Base-by-base conservation (phyloP, 1,140 invertebrate species). In the Camponotus floridanus region DNA sequence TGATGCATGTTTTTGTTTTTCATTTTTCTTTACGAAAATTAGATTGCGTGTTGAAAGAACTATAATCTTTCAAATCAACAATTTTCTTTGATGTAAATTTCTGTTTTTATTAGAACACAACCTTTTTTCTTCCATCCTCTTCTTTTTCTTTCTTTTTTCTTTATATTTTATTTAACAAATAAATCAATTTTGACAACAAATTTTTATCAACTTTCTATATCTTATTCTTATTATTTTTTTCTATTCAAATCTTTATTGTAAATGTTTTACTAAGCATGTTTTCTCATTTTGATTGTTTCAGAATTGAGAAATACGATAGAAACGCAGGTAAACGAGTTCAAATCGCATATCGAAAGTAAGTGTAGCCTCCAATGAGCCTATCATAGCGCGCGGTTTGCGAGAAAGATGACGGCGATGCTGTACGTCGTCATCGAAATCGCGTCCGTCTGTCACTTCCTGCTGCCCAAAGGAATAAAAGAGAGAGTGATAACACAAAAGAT, bases 241-340 rank as follows among this genome's bases (percentile, higher is more conserved):
- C 57, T 42, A 3, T 18, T 59, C 11, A 21, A 7, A 5, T 36
- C n/a, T 36, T 57, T 39, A 39, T 26, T 36, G 31, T 61, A 11
- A 0, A 61, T 31, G 11, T 42, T 61, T 42, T 33, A 33, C 6
- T 64, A 21, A 64, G 48, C 9, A 64, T 15, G n/a, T 33, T 62
- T 1, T 42, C 11, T 26, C 36, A 33, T 76, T 70, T 42, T 45
- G 61, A 76, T 65, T 87, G 88, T 97, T 97, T 91, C 97, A 99
- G 98, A 98, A 96, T 95, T 99, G 96, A 98, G 98, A 96, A 98
- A 98, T 96, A 97, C 98, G 94, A 97, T 99, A 96, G 98, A 98
- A 96, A 98, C 98, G 93, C 98, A 98, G 97, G 98, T 98, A 95
- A 98, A 97, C 95, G 98, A 98, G 96, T 96, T 98, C 94, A 98